These are phyloP conservation scores for Drosophila neotestacea DNA, from an alignment of 2,888 invertebrate genomes.

Conservation along the genomic window DNA sequence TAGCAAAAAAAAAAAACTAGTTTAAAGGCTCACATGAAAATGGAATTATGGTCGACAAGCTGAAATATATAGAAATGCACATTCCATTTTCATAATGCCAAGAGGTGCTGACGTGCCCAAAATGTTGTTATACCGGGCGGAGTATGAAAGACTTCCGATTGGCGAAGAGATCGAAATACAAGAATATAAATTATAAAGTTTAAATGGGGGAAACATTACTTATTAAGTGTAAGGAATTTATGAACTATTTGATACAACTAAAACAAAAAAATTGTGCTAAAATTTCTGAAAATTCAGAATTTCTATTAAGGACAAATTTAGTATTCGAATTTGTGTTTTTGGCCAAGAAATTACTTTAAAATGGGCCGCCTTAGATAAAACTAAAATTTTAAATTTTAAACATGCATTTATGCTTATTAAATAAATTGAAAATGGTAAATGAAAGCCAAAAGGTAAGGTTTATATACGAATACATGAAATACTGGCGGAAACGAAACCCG, in stretches of 20 bases:
- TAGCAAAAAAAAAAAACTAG: neutral
- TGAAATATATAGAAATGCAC: neutral
- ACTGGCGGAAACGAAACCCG: conserved; percentile 81
- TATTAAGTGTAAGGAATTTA: conserved; percentile 12
- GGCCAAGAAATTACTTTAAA: conserved; percentile 28
- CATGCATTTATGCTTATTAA: conserved; percentile 42
- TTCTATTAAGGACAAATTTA: neutral
- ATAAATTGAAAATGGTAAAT: conserved; percentile 39
- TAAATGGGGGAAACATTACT: conserved; percentile 3
- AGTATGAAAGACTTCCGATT: conserved; percentile 28
- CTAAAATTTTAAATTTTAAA: conserved; percentile 49
- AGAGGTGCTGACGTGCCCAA: conserved; percentile 78
- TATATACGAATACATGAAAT: conserved; percentile 66
- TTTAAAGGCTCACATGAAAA: conserved; percentile 24
- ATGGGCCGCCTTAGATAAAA: conserved; percentile 32
- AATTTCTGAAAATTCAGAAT: neutral
- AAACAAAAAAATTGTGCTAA: neutral
- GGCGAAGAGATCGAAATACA: neutral
- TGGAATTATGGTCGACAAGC: conserved; percentile 22
- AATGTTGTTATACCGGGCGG: conserved; percentile 68
- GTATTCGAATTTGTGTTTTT: conserved; percentile 17
- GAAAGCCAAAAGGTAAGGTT: conserved; percentile 83
- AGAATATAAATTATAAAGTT: neutral
- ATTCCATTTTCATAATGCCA: conserved; percentile 39
- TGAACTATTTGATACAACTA: neutral